Percentiles rank a stretch among this genome's conserved stretches.
phyloP scores from a whole-genome alignment of 2,888 invertebrate genomes.

The Meliscaeva auricollis region DNA sequence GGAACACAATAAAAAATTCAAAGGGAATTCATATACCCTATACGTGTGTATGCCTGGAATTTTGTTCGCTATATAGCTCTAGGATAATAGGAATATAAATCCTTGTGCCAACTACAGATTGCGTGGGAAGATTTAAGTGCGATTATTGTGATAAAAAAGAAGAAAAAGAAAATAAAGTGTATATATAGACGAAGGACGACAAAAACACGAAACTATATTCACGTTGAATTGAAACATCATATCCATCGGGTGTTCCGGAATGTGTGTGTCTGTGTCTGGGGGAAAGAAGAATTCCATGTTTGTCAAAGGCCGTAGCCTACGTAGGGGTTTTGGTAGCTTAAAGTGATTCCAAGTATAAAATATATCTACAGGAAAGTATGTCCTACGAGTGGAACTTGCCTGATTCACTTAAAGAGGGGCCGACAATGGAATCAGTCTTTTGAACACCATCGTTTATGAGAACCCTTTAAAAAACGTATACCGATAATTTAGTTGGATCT shows the following conservation, averaged over 20 bases:
- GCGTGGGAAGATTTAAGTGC: conserved; percentile 75
- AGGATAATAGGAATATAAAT: conserved; percentile 75
- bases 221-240: conserved; percentile 69
- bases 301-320: neutral
- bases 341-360: no score
- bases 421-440: no score
- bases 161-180: neutral
- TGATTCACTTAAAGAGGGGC: no score
- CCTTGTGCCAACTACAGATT: conserved; percentile 73
- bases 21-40: conserved; percentile 10
- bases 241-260: conserved; percentile 21
- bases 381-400: no score
- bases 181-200: conserved; percentile 11
- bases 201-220: conserved; percentile 38
- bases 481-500: no score
- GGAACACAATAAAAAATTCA: conserved; percentile 51
- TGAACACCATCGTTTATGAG: no score
- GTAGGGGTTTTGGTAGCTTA: neutral
- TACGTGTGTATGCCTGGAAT: conserved; percentile 53
- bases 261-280: neutral
- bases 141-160: conserved; percentile 70
- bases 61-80: conserved; percentile 51
- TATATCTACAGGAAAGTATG: no score
- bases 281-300: neutral
- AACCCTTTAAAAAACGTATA: no score